A percentile compares a stretch with the other conserved stretches of the same genome.
Conservation (phyloP, 2,113 vertebrate genomes). For the Epinephelus moara region DNA sequence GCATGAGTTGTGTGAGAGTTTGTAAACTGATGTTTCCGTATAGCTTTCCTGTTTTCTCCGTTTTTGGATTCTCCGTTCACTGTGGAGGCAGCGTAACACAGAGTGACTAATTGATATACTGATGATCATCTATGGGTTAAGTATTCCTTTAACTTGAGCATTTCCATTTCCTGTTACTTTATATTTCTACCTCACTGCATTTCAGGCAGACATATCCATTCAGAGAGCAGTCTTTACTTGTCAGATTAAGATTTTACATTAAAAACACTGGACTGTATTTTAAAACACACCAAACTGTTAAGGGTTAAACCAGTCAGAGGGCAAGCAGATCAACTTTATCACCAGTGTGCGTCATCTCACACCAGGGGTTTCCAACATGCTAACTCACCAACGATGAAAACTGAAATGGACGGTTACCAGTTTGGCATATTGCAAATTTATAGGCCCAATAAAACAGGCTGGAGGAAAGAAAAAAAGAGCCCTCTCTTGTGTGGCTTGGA, state of each 20-base stretch:
- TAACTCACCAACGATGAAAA: conserved; percentile 45
- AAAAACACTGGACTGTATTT: not conserved
- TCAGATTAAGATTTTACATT: not conserved
- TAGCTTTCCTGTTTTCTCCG: no score
- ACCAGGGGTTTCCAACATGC: conserved; percentile 45
- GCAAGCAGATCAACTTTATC: conserved; percentile 38
- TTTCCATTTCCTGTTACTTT: not conserved
- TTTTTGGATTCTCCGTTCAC: no score
- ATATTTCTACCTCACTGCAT: not conserved
- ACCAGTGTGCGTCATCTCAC: conserved; percentile 50
- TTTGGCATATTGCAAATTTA: conserved; percentile 69
- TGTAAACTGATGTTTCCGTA: no score
- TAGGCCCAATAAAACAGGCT: conserved; percentile 71
- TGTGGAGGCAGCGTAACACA: no score
- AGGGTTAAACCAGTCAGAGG: conserved; percentile 7
- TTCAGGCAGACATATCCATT: no score
- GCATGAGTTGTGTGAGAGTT: no score
- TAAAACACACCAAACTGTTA: not conserved
- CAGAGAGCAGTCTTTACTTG: not conserved
- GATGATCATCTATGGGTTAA: no score
- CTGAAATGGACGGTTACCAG: conserved; percentile 64
- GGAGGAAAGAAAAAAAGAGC: conserved; percentile 24
- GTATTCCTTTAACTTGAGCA: not conserved
- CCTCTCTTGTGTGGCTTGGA: conserved; percentile 61
- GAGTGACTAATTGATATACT: no score